Evolutionary conservation across 2,113 vertebrate genomes (phyloP).

Genomic region (Pardalotus punctatus): DNA sequence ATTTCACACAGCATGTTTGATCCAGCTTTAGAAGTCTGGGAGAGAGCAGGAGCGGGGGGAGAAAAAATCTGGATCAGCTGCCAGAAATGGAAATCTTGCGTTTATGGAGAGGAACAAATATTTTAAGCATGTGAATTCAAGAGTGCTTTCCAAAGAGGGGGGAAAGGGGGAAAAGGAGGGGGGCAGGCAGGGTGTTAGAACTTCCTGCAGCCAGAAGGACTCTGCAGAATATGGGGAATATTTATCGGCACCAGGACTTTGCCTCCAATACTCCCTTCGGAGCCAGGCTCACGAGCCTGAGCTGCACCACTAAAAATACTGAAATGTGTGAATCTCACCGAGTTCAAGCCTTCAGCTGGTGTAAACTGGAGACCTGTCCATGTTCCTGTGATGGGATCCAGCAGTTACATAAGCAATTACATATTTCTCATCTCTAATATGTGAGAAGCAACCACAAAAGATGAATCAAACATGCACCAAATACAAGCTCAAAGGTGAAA

Average conservation of each 20-base stretch:
- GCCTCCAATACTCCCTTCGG: not conserved
- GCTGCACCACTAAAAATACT: not conserved
- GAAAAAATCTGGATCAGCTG: not conserved
- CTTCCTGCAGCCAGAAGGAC: not conserved
- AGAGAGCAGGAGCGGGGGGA: not conserved
- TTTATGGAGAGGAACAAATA: slow-evolving; percentile 2
- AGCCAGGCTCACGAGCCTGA: not conserved
- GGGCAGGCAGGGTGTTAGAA: not conserved
- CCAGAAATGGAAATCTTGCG: slow-evolving; percentile 56
- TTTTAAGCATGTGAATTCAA: slow-evolving; percentile 25
- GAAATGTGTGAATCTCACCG: not conserved
- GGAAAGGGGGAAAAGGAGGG: rapidly evolving
- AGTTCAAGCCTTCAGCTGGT: not conserved
- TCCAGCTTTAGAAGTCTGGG: slow-evolving; percentile 22
- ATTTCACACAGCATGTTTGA: slow-evolving; percentile 36
- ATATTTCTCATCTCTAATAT: not conserved
- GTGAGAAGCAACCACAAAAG: not conserved
- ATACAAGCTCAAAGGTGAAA: not conserved
- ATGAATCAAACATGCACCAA: not conserved
- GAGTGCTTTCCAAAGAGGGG: not conserved
- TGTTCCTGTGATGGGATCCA: not conserved
- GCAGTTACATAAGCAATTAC: not conserved
- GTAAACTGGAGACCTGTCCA: not conserved
- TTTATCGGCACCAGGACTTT: not conserved
- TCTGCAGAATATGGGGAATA: not conserved